A percentile compares a stretch with the other conserved stretches of the same genome.
Evolutionary conservation across 2,888 invertebrate species (phyloP).

Genomic region (Dicyrtoma fusca): DNA sequence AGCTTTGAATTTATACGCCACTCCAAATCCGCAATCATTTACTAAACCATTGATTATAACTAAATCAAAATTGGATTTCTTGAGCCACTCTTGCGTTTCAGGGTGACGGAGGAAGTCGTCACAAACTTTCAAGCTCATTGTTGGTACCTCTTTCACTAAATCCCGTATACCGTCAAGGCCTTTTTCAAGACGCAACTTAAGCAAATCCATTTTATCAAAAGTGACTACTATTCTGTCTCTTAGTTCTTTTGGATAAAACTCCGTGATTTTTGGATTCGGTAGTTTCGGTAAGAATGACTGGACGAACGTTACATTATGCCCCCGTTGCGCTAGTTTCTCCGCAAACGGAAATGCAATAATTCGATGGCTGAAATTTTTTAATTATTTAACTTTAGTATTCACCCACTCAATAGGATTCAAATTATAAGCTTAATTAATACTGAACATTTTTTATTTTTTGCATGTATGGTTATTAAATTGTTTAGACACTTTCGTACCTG

Average conservation of each 20-base stretch:
- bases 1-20: conserved; percentile 42
- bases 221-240: not conserved
- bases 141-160: too few species aligned
- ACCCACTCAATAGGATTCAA: too few species aligned
- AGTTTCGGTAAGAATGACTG: conserved; percentile 42
- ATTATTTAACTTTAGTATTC: too few species aligned
- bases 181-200: too few species aligned
- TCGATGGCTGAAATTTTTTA: conserved; percentile 26
- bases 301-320: conserved; percentile 47
- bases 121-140: conserved; percentile 37
- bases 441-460: too few species aligned
- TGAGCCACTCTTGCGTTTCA: conserved; percentile 39
- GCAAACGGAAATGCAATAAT: conserved; percentile 35
- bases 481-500: too few species aligned
- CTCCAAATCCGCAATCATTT: conserved; percentile 49
- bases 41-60: conserved; percentile 46
- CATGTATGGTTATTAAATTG: too few species aligned
- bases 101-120: conserved; percentile 32
- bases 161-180: too few species aligned
- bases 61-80: conserved; percentile 35
- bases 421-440: not conserved
- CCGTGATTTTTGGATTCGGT: conserved; percentile 40
- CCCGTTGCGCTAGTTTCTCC: conserved; percentile 39
- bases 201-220: conserved; percentile 12
- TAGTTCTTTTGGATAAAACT: conserved; percentile 37